Evolutionary conservation across 1,140 invertebrate genomes (phyloP).

Genomic region (Calosoma granatense): DNA sequence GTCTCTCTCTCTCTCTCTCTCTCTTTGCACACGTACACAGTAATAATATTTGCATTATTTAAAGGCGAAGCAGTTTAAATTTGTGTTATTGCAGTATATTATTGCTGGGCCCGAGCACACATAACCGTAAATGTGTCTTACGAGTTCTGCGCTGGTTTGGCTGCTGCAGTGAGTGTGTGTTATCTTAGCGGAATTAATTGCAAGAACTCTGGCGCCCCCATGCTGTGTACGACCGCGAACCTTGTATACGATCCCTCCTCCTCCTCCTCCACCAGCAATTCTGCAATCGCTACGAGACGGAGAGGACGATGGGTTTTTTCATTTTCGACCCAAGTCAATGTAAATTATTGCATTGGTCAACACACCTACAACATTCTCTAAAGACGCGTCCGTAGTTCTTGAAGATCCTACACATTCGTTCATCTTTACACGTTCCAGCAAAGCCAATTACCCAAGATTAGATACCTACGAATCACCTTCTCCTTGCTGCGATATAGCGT

Average conservation of each 20-base stretch:
- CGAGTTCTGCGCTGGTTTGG: not conserved
- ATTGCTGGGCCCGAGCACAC: not conserved
- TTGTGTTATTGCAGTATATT: conserved; percentile 9
- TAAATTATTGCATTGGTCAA: too few species aligned
- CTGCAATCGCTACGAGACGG: not conserved
- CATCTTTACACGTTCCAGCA: too few species aligned
- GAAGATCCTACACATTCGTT: too few species aligned
- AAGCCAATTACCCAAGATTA: too few species aligned
- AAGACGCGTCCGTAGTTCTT: too few species aligned
- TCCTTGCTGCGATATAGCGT: too few species aligned
- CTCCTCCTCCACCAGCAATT: too few species aligned
- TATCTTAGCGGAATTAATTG: conserved; percentile 2
- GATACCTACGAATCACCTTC: too few species aligned
- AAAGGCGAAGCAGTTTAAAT: conserved; percentile 6
- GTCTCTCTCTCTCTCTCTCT: not conserved
- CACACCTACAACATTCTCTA: too few species aligned
- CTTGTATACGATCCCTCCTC: too few species aligned
- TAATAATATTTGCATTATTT: conserved; percentile 9
- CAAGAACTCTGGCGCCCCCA: not conserved
- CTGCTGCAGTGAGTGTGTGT: not conserved
- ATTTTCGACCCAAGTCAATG: too few species aligned
- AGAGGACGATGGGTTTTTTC: not conserved
- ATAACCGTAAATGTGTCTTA: conserved; percentile 9
- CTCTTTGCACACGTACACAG: not conserved
- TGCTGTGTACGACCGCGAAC: not conserved